These are phyloP conservation scores for Lypha dubia DNA, from an alignment of 2,888 invertebrate species.

Conservation along the genomic window DNA sequence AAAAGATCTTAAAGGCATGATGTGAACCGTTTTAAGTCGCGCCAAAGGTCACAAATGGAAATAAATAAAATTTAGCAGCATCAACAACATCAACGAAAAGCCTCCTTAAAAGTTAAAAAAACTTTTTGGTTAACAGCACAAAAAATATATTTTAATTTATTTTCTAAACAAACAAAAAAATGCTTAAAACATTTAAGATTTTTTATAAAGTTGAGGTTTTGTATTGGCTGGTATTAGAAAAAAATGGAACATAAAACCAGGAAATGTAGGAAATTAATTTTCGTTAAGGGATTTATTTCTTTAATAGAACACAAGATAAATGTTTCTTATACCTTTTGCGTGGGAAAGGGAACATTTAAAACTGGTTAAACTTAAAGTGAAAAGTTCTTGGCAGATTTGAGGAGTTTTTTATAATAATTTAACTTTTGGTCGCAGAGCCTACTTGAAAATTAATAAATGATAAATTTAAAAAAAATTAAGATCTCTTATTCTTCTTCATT, in stretches of 20 bases:
- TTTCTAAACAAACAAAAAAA: slow-evolving; percentile 68
- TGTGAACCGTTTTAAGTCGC: slow-evolving; percentile 72
- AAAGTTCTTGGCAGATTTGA: neutral
- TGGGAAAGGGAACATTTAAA: slow-evolving; percentile 3
- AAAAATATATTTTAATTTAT: slow-evolving; percentile 52
- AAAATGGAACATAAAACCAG: slow-evolving; percentile 2
- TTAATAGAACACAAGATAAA: neutral
- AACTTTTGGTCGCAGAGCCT: no score
- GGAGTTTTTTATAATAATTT: no score
- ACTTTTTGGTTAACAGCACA: slow-evolving; percentile 22
- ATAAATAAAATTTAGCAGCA: slow-evolving; percentile 12
- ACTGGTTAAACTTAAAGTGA: neutral
- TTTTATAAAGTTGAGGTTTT: slow-evolving; percentile 9
- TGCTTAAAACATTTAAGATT: slow-evolving; percentile 44
- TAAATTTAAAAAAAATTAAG: neutral
- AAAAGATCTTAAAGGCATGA: slow-evolving; percentile 66
- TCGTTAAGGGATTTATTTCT: neutral
- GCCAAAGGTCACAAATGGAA: slow-evolving; percentile 71
- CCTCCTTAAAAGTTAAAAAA: slow-evolving; percentile 28
- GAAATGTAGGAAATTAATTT: slow-evolving; percentile 67
- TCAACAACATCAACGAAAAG: slow-evolving; percentile 6
- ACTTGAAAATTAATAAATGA: no score
- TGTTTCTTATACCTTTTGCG: neutral
- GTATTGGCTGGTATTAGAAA: neutral
- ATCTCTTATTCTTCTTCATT: neutral